A percentile compares a stretch with the other conserved stretches of the same genome.
phyloP scores from a whole-genome alignment of 2,888 invertebrate genomes.

The Strigamia crassipes region DNA sequence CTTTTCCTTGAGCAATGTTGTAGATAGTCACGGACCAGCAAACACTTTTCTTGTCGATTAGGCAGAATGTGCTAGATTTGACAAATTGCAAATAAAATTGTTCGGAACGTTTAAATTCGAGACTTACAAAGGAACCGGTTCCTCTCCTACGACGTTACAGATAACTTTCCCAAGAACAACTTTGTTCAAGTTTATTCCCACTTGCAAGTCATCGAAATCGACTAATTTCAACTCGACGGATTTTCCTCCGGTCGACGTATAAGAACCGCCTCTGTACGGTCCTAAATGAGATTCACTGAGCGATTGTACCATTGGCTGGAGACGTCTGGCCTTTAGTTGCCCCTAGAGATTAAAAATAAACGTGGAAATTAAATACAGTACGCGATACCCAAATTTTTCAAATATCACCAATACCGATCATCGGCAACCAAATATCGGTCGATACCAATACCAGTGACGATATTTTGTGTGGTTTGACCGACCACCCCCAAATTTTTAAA shows the following conservation, averaged over 20 bases:
- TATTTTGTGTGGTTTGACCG: too few relatives aligned
- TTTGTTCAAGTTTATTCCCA: slow-evolving; percentile 70
- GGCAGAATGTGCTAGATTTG: slow-evolving; percentile 72
- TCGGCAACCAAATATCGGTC: too few relatives aligned
- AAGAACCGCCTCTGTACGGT: slow-evolving; percentile 67
- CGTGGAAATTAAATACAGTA: too few relatives aligned
- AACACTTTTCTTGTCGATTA: slow-evolving; percentile 72
- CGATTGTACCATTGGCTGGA: slow-evolving; percentile 69
- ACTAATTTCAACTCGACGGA: slow-evolving; percentile 63
- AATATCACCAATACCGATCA: too few relatives aligned
- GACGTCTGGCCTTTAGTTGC: slow-evolving; percentile 73
- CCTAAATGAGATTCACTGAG: slow-evolving; percentile 66
- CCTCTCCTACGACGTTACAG: slow-evolving; percentile 76
- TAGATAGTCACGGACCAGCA: slow-evolving; percentile 80
- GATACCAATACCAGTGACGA: too few relatives aligned
- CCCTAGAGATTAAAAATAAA: slow-evolving; percentile 59
- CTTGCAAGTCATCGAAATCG: slow-evolving; percentile 64
- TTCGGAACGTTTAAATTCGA: not conserved
- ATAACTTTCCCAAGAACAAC: slow-evolving; percentile 78
- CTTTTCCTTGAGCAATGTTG: slow-evolving; percentile 80
- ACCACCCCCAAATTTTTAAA: too few relatives aligned
- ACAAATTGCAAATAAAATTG: slow-evolving; percentile 51
- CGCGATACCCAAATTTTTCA: too few relatives aligned
- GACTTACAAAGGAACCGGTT: slow-evolving; percentile 78
- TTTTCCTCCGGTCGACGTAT: slow-evolving; percentile 63